A percentile compares a stretch with the other conserved stretches of the same genome.
Conservation (phyloP, 2,888 invertebrate species). For the Oscheius sp. region DNA sequence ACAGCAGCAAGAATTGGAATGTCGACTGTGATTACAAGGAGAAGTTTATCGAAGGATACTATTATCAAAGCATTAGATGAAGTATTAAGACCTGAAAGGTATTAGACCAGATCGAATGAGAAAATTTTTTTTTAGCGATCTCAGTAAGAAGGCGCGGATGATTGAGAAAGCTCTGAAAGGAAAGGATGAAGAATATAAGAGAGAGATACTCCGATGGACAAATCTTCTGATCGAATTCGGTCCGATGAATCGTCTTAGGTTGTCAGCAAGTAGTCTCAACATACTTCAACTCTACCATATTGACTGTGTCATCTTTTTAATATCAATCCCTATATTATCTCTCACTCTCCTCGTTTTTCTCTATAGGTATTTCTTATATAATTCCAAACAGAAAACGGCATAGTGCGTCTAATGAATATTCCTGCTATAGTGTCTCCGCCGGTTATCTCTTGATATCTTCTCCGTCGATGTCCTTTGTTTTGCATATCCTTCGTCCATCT, state of each 20-base stretch:
- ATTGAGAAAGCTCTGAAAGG: not conserved
- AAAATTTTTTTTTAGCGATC: not conserved
- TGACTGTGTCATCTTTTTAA: not conserved
- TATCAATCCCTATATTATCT: not conserved
- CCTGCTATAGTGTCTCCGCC: too few relatives aligned
- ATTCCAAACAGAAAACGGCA: too few relatives aligned
- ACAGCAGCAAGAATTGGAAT: slow-evolving; percentile 8
- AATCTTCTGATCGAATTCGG: not conserved
- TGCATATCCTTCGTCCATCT: slow-evolving; percentile 20
- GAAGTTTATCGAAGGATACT: not conserved
- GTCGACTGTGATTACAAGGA: slow-evolving; percentile 4
- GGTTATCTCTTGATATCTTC: slow-evolving; percentile 11
- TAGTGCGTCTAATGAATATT: too few relatives aligned
- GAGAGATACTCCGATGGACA: not conserved
- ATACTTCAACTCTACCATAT: slow-evolving; percentile 5
- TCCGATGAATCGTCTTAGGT: slow-evolving; percentile 1
- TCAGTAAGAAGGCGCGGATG: not conserved
- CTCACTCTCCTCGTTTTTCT: not conserved
- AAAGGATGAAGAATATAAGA: not conserved
- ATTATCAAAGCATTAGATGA: not conserved
- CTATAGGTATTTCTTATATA: not conserved
- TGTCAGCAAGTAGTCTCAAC: not conserved
- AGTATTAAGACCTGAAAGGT: not conserved
- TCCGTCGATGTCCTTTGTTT: slow-evolving; percentile 20
- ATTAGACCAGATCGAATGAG: not conserved